Base-by-base conservation (phyloP, 2,797 vertebrate genomes). In the Gallinago stenura region DNA sequence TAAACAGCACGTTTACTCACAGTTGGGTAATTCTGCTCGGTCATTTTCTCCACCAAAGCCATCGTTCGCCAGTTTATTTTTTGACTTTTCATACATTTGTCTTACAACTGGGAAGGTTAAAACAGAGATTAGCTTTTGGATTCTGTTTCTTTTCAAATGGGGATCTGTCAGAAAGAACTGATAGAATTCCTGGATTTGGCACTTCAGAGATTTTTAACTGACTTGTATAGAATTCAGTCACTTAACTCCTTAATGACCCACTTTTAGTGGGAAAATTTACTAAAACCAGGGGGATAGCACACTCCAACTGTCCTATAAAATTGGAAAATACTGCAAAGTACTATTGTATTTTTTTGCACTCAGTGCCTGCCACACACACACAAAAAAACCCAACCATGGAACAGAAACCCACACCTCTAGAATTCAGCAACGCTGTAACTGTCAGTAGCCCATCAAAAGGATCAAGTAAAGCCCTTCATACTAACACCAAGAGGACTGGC, bases 331-430 rank as follows among this genome's bases (percentile, higher is more conserved):
- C 6, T 48, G 45, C 22, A 77, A 48, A 45, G 9, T 31, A 33
- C 71, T 53, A 33, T 6, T 51, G 19, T 17, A 22, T 28, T 71
- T 91, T 71, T 60, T 12, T 33, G n/a, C 58, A 60, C 12, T 31
- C 7, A 8, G 6, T 10, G 28, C 14, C 33, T 30, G 13, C 54
- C 54, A n/a, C 35, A 66, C 28, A 37, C 4, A 37, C 4, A 26
- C 7, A 7, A 41, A 9, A 56, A 43, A 25, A 2, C 4, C 31
- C 43, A 48, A 15, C 4, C 4, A 64, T 4, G 14, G 39, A 37
- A 12, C 6, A 51, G 48, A 21, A 8, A 0, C 2, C 3, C 48
- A 26, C 6, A 33, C 3, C n/a, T 65, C 54, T 43, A 22, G 12
- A 64, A 50, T 69, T 57, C 51, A 65, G 33, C 12, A 57, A 5